Conservation (phyloP, 2,113 vertebrate genomes). For the Thomomys bottae region DNA sequence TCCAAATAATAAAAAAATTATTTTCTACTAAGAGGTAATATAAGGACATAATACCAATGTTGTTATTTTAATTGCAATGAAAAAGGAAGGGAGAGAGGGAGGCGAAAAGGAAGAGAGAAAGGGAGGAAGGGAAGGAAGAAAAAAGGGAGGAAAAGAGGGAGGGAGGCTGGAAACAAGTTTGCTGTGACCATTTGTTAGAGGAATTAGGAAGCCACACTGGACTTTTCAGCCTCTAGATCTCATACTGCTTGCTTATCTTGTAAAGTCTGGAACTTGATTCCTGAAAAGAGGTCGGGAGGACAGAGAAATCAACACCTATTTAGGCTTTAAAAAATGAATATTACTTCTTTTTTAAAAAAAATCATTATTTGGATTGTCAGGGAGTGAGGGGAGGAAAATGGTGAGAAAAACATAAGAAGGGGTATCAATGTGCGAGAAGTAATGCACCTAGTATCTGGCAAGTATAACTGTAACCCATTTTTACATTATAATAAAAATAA, state of each 20-base stretch:
- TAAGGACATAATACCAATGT: slow-evolving; percentile 4
- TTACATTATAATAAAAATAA: too few relatives aligned
- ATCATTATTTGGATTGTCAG: too few relatives aligned
- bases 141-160: neutral
- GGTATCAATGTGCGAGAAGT: too few relatives aligned
- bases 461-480: too few relatives aligned
- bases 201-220: neutral
- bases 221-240: neutral
- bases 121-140: fast-evolving
- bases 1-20: too few relatives aligned
- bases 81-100: neutral
- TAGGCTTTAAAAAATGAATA: neutral
- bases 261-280: neutral
- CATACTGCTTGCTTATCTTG: neutral
- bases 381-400: too few relatives aligned
- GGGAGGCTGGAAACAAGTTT: neutral
- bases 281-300: neutral
- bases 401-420: too few relatives aligned
- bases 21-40: neutral
- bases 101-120: fast-evolving
- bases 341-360: too few relatives aligned
- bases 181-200: neutral
- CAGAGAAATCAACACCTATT: neutral
- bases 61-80: neutral
- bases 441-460: too few relatives aligned